Percentiles rank a stretch among this genome's conserved stretches.
Evolutionary conservation across 2,888 invertebrate species (phyloP).

Genomic region (Hypolimnas misippus): DNA sequence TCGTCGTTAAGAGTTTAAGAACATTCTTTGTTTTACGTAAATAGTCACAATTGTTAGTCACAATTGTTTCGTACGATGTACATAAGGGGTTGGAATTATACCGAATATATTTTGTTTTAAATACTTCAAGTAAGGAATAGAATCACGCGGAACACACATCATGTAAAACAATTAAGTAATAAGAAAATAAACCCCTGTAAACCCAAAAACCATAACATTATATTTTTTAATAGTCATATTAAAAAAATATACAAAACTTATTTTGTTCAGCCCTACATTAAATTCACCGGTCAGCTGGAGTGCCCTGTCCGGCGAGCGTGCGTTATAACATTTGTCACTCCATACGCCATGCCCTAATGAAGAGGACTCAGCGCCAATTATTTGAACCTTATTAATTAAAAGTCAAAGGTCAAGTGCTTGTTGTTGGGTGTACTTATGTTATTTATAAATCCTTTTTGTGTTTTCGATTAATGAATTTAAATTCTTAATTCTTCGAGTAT

Average conservation of each 20-base stretch:
- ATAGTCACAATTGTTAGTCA: no score
- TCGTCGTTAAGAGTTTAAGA: no score
- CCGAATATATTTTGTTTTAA: no score
- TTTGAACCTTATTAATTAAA: constrained; percentile 65
- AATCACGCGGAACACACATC: no score
- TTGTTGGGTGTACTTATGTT: constrained; percentile 21
- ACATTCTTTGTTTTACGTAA: no score
- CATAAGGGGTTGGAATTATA: no score
- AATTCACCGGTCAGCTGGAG: constrained; percentile 47
- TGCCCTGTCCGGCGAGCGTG: constrained; percentile 39
- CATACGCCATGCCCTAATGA: constrained; percentile 51
- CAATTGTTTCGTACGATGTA: no score
- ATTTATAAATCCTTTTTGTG: background rate
- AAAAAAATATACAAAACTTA: background rate
- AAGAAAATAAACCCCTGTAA: no score
- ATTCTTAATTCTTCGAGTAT: no score
- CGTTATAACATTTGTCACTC: constrained; percentile 72
- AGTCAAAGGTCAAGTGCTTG: constrained; percentile 56
- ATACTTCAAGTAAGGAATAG: no score
- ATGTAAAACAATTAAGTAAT: no score
- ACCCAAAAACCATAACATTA: no score
- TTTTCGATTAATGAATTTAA: background rate
- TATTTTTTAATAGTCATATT: background rate
- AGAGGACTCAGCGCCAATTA: constrained; percentile 52
- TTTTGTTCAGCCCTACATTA: constrained; percentile 19